Evolutionary conservation across 1,140 invertebrate species (phyloP).

Genomic region (Laupala kohalensis): DNA sequence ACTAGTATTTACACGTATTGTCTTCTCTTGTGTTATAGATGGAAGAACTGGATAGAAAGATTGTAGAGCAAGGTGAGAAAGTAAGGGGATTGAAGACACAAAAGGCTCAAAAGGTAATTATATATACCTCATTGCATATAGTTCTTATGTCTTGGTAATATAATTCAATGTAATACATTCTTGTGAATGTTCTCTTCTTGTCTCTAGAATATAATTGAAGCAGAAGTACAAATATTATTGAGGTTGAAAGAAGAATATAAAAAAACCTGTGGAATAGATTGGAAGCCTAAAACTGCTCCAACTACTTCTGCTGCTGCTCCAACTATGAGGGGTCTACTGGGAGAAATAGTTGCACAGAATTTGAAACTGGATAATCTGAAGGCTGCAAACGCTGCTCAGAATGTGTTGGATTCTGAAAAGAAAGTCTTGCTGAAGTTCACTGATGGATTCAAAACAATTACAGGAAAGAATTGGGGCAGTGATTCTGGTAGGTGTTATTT

Average conservation of each 20-base stretch:
- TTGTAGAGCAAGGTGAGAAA: constrained; percentile 52
- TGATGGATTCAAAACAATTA: constrained; percentile 58
- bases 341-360: not conserved
- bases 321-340: not conserved
- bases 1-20: too few species aligned
- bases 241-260: constrained; percentile 71
- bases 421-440: constrained; percentile 61
- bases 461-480: constrained; percentile 44
- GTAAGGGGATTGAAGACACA: constrained; percentile 55
- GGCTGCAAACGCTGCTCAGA: not conserved
- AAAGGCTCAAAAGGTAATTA: constrained; percentile 38
- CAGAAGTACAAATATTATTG: constrained; percentile 58
- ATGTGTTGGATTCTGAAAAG: not conserved
- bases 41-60: constrained; percentile 17
- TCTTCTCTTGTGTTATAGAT: not conserved
- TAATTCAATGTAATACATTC: not conserved
- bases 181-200: not conserved
- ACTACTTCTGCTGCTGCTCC: constrained; percentile 7
- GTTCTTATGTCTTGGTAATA: too few species aligned
- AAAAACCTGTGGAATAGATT: constrained; percentile 51
- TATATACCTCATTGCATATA: not conserved
- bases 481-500: not conserved
- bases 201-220: constrained; percentile 41
- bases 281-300: constrained; percentile 22
- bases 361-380: not conserved